phyloP scores from a whole-genome alignment of 1,140 invertebrate species.

The Heliconius hermathena region DNA sequence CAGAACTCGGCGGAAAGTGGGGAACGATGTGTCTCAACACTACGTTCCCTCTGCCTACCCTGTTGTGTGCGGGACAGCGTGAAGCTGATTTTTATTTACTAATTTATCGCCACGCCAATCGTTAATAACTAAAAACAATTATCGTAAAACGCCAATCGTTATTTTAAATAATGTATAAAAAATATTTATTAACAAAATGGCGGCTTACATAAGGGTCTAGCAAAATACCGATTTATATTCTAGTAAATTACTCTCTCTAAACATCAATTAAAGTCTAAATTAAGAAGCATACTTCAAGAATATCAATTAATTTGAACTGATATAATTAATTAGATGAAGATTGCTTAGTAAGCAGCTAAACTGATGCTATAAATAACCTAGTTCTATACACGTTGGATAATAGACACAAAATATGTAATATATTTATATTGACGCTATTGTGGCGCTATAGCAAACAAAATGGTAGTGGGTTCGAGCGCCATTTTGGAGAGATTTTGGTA shows the following conservation, averaged over 20 bases:
- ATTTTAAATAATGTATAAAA: too few species aligned
- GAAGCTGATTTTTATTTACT: too few species aligned
- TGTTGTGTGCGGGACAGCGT: too few species aligned
- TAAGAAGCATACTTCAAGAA: constrained; percentile 6
- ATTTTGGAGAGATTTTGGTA: not conserved
- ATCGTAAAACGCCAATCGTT: too few species aligned
- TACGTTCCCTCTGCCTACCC: too few species aligned
- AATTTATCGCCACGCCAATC: too few species aligned
- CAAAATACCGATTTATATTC: not conserved
- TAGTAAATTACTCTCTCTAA: constrained; percentile 5
- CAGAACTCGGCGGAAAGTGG: too few species aligned
- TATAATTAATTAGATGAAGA: constrained; percentile 13
- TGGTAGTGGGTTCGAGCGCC: not conserved
- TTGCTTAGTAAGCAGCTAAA: not conserved
- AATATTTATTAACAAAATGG: too few species aligned
- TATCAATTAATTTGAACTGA: constrained; percentile 11
- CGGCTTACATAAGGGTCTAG: not conserved
- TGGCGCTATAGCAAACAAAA: not conserved
- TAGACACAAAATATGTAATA: not conserved
- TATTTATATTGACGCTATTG: not conserved
- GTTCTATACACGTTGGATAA: not conserved
- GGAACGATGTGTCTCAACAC: too few species aligned
- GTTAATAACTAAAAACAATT: too few species aligned
- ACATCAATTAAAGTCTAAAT: constrained; percentile 8
- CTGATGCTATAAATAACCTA: not conserved